These are phyloP conservation scores for Atta colombica DNA, from an alignment of 1,140 invertebrate genomes.

Conservation along the genomic window DNA sequence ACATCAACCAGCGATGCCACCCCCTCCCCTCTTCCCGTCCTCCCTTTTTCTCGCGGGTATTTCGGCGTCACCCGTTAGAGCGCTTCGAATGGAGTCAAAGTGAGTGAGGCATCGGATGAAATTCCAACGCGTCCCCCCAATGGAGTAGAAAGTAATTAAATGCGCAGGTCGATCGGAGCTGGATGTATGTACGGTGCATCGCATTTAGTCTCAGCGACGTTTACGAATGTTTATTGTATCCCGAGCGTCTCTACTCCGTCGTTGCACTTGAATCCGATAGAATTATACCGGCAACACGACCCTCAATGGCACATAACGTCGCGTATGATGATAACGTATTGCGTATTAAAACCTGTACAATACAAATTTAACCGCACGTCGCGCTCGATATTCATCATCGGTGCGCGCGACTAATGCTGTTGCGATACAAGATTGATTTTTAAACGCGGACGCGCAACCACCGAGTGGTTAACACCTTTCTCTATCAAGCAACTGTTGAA, in stretches of 20 bases:
- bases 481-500: background rate
- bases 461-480: background rate
- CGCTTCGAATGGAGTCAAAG: slow-evolving; percentile 35
- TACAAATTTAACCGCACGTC: background rate
- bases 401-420: slow-evolving; percentile 12
- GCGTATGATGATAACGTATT: background rate
- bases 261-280: background rate
- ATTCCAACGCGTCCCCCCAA: slow-evolving; percentile 19
- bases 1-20: slow-evolving; percentile 50
- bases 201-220: background rate
- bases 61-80: slow-evolving; percentile 43
- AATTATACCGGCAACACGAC: background rate
- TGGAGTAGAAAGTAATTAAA: slow-evolving; percentile 50
- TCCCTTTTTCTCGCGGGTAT: background rate
- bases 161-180: slow-evolving; percentile 43
- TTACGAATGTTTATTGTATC: slow-evolving; percentile 24
- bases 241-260: background rate
- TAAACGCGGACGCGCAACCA: background rate
- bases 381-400: slow-evolving; percentile 1
- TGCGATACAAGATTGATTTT: slow-evolving; percentile 8
- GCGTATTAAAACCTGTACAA: slow-evolving; percentile 3
- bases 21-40: background rate
- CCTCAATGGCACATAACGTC: background rate
- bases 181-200: slow-evolving; percentile 28
- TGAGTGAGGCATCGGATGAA: slow-evolving; percentile 19